Evolutionary conservation across 2,888 invertebrate genomes (phyloP).

Genomic region (Serrognathus titanus): DNA sequence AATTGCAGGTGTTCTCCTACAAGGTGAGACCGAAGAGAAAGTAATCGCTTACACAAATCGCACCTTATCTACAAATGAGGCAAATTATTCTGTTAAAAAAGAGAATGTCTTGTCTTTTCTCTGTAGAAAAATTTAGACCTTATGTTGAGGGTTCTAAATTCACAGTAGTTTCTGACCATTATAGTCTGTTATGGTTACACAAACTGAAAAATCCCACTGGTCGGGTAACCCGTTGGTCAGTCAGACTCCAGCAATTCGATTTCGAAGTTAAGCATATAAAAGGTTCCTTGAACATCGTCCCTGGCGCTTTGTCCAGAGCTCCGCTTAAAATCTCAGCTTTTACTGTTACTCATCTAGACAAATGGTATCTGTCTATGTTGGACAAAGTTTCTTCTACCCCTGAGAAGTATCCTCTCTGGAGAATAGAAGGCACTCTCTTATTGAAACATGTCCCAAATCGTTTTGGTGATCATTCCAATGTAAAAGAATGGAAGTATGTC

Average conservation of each 20-base stretch:
- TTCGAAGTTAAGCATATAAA: slow-evolving; percentile 12
- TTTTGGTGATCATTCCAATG: too few relatives aligned
- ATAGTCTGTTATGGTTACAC: slow-evolving; percentile 27
- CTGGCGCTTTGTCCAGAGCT: slow-evolving; percentile 6
- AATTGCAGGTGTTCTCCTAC: slow-evolving; percentile 26
- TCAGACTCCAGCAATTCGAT: slow-evolving; percentile 23
- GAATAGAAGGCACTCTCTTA: neutral
- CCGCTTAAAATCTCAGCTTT: too few relatives aligned
- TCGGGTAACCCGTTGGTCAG: slow-evolving; percentile 27
- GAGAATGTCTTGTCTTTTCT: slow-evolving; percentile 29
- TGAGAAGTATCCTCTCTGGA: neutral
- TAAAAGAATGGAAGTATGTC: too few relatives aligned
- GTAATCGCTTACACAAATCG: slow-evolving; percentile 30
- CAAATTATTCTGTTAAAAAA: slow-evolving; percentile 30
- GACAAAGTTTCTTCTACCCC: neutral
- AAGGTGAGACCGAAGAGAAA: slow-evolving; percentile 19
- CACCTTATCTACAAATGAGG: slow-evolving; percentile 25
- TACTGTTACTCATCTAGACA: neutral
- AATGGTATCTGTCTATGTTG: neutral
- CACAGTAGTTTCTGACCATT: slow-evolving; percentile 27
- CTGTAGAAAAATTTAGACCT: slow-evolving; percentile 29
- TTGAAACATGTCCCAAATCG: too few relatives aligned
- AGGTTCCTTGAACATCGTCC: slow-evolving; percentile 4
- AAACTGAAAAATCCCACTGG: slow-evolving; percentile 28
- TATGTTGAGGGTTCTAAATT: slow-evolving; percentile 21